A percentile compares a stretch with the other conserved stretches of the same genome.
phyloP scores from a whole-genome alignment of 2,113 vertebrate species.

The Parus major region DNA sequence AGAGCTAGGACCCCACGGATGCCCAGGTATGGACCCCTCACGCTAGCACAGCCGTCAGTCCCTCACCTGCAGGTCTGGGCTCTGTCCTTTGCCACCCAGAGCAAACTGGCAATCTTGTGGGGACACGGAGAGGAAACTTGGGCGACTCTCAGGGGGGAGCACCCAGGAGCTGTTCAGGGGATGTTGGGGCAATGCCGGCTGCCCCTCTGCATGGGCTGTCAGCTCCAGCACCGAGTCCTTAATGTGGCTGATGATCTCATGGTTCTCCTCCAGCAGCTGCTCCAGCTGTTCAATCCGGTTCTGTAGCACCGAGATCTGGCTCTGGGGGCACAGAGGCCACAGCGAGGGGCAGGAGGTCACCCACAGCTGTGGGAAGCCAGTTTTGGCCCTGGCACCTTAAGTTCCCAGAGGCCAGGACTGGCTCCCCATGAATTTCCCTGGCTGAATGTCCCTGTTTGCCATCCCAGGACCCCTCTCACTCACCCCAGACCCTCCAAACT shows the following conservation, averaged over 20 bases:
- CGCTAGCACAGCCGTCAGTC: accelerated
- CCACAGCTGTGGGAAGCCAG: not conserved
- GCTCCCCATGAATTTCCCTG: not conserved
- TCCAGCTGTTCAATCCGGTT: conserved; percentile 98
- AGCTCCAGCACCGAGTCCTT: conserved; percentile 98
- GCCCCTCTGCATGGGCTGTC: conserved; percentile 85
- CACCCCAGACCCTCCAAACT: not conserved
- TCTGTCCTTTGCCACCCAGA: conserved; percentile 72
- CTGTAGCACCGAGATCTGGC: conserved; percentile 97
- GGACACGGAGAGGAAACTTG: conserved; percentile 87
- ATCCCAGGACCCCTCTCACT: not conserved
- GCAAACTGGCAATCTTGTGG: conserved; percentile 92
- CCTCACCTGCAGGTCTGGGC: conserved; percentile 87
- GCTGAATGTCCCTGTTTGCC: not conserved
- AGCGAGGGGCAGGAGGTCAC: not conserved
- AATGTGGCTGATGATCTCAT: conserved; percentile 99
- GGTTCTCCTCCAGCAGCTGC: conserved; percentile 97
- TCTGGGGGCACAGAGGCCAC: conserved; percentile 63
- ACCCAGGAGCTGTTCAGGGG: conserved; percentile 89
- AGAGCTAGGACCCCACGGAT: accelerated
- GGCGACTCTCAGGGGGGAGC: conserved; percentile 85
- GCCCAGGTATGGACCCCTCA: accelerated
- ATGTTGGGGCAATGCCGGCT: conserved; percentile 20
- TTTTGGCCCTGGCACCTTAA: not conserved
- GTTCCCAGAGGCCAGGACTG: not conserved